phyloP scores from a whole-genome alignment of 2,797 vertebrate genomes.

The Vireo griseus region DNA sequence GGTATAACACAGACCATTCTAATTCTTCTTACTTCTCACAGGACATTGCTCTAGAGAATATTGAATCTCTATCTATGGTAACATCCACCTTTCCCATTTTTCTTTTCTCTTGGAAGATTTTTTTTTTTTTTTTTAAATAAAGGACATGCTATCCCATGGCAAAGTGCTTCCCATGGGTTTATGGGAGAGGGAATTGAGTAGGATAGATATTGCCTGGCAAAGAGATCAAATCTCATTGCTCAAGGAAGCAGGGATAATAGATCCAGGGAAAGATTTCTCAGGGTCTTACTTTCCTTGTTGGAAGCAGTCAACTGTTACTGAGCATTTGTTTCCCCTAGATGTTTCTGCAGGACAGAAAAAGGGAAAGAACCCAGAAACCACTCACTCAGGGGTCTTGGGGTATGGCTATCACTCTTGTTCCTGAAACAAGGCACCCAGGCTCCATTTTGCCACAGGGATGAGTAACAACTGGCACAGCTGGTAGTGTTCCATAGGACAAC shows the following conservation, averaged over 20 bases:
- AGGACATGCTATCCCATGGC: neutral
- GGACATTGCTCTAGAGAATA: neutral
- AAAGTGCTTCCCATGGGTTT: neutral
- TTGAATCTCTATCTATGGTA: neutral
- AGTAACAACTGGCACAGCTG: neutral
- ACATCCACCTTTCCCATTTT: neutral
- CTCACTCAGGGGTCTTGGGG: accelerated
- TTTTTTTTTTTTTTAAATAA: neutral
- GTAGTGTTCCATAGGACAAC: neutral
- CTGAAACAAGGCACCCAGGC: neutral
- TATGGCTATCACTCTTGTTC: neutral
- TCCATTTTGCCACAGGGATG: neutral
- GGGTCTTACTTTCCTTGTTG: neutral
- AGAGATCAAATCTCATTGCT: neutral
- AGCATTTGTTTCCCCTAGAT: neutral
- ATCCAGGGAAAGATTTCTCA: neutral
- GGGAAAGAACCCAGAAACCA: neutral
- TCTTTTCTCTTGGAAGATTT: neutral
- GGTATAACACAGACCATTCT: neutral
- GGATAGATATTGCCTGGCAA: neutral
- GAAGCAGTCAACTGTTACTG: neutral
- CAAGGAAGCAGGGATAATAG: neutral
- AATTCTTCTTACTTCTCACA: neutral
- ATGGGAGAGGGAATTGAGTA: neutral
- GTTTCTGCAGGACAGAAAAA: neutral